Base-by-base conservation (phyloP, 53 echinoderm and acorn worm genomes). In the Apostichopus leukothele region DNA sequence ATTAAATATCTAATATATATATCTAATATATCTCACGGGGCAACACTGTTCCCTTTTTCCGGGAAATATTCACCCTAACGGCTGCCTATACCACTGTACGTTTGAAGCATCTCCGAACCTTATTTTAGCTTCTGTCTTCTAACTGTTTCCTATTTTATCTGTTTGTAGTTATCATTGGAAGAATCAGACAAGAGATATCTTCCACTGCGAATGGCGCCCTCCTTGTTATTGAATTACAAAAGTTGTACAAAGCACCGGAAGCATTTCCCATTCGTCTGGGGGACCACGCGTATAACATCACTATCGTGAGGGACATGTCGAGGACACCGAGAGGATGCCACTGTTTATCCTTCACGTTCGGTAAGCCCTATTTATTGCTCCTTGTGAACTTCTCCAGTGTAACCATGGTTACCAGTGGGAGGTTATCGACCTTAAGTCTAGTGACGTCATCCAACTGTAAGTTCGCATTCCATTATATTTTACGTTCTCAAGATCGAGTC, bases 91-190 rank as follows among this genome's bases (percentile, higher is more conserved):
- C 39, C 39, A 39, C 39, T 39, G 1, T 39, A 39, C 39, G 39
- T 39, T 39, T 39, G 3, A 39, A 39, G 39, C 39, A 39, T 3
- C 39, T 39, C 39, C 39, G 39, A 39, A 39, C 39, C 39, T 39
- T 39, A 39, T 39, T 39, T 39, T 2, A 39, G 2, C 20, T 74
- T 74, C 20, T 19, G 5, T 19, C 6, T 39, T 7, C 14, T 8
- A 74, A 57, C 2, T 10, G 10, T 51, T 52, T 27, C 39, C 6
- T 84, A 67, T 74, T 55, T 39, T 50, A 86, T 51, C 1, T 87
- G 11, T 71, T 75, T 60, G 19, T 88, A 93, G 93, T 91, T 52
- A 89, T 91, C 53, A 88, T 90, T 5, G 93, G 91, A 6, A 89
- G 77, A 23, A 83, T 93, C 6, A 91, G 88, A 76, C 81, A 89